Conservation (phyloP, 2,797 vertebrate genomes). For the Lepidocolaptes lacrymiger region DNA sequence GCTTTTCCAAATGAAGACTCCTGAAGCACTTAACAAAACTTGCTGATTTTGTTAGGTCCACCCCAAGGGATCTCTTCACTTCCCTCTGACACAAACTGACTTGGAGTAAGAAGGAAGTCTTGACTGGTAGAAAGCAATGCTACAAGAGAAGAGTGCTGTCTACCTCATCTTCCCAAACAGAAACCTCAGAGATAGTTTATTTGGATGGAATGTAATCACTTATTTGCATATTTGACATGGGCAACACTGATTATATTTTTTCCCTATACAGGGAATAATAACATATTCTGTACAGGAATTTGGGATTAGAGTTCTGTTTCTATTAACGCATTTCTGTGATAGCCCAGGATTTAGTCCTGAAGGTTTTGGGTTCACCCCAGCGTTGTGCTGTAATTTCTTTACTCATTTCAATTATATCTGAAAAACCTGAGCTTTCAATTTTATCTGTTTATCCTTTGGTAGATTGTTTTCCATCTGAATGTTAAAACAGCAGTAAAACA, state of each 20-base stretch:
- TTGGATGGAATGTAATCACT: not conserved
- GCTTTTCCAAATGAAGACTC: not conserved
- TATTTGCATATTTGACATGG: not conserved
- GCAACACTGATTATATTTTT: not conserved
- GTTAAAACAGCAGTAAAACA: constrained; percentile 48
- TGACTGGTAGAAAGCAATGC: not conserved
- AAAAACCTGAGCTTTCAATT: not conserved
- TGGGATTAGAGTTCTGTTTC: not conserved
- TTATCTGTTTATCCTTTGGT: not conserved
- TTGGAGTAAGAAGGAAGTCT: not conserved
- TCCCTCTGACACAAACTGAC: not conserved
- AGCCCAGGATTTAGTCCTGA: not conserved
- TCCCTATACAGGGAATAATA: not conserved
- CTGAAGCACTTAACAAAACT: not conserved
- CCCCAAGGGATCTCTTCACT: not conserved
- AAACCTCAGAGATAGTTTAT: not conserved
- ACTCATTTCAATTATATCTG: not conserved
- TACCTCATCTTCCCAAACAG: not conserved
- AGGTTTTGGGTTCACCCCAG: not conserved
- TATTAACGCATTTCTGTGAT: not conserved
- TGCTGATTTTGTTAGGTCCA: not conserved
- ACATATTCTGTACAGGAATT: not conserved
- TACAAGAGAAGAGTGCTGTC: not conserved
- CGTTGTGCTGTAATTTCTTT: not conserved
- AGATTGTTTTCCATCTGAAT: not conserved